Evolutionary conservation across 2,797 vertebrate species (phyloP).

Genomic region (Xenops minutus): DNA sequence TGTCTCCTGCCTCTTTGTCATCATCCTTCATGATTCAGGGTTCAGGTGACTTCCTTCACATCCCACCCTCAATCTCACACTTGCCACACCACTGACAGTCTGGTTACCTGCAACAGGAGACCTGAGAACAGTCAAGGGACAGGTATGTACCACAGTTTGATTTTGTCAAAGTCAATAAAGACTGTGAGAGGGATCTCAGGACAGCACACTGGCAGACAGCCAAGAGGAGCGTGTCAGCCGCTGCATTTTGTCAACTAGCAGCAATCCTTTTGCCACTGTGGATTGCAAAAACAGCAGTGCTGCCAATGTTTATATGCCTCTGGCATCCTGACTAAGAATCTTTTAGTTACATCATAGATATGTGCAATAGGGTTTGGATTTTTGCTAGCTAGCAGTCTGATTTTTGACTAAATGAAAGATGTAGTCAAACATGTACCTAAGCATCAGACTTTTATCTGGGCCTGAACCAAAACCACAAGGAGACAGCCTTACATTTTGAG

Average conservation of each 20-base stretch:
- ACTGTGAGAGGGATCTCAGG: not conserved
- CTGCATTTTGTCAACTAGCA: slow-evolving; percentile 29
- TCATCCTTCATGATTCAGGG: not conserved
- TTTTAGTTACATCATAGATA: slow-evolving; percentile 14
- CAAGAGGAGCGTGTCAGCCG: not conserved
- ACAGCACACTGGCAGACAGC: not conserved
- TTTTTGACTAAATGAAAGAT: not conserved
- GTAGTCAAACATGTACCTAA: not conserved
- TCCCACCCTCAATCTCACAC: not conserved
- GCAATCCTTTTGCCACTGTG: not conserved
- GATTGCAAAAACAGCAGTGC: not conserved
- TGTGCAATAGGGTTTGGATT: not conserved
- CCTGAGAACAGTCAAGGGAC: not conserved
- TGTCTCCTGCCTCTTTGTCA: not conserved
- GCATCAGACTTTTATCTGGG: not conserved
- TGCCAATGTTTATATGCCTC: slow-evolving; percentile 43
- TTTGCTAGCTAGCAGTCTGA: not conserved
- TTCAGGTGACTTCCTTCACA: not conserved
- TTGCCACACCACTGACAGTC: not conserved
- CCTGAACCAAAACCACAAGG: not conserved
- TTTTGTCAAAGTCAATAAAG: not conserved
- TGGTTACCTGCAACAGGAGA: not conserved
- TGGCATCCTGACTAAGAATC: slow-evolving; percentile 17
- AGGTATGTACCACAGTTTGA: not conserved
- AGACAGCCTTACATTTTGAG: not conserved